These are phyloP conservation scores for Drosophila paramelanica DNA, from an alignment of 2,888 invertebrate genomes.

Conservation along the genomic window DNA sequence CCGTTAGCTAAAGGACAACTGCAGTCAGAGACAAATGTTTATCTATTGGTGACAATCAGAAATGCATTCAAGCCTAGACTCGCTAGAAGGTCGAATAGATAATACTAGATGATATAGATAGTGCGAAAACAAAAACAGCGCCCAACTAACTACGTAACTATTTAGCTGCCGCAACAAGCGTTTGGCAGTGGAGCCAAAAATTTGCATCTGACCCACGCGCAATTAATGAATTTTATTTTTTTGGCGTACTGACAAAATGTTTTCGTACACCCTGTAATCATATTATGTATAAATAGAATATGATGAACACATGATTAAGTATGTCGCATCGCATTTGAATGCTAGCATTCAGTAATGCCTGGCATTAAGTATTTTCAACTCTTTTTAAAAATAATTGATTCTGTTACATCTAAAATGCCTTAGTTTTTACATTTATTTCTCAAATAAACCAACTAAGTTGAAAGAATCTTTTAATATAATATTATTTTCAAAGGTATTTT, in stretches of 20 bases:
- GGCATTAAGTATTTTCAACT: too few relatives aligned
- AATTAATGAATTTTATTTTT: constrained; percentile 62
- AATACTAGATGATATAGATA: not conserved
- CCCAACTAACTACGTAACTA: not conserved
- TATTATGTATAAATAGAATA: not conserved
- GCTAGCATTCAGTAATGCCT: too few relatives aligned
- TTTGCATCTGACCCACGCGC: constrained; percentile 60
- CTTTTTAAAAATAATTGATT: too few relatives aligned
- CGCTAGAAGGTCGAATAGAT: not conserved
- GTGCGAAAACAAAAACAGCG: not conserved
- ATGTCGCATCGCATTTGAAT: too few relatives aligned
- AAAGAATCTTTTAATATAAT: too few relatives aligned
- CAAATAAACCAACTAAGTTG: not conserved
- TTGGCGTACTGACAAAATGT: constrained; percentile 57
- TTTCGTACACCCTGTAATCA: constrained; percentile 22
- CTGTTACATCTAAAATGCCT: not conserved
- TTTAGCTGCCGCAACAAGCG: constrained; percentile 44
- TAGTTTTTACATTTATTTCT: too few relatives aligned
- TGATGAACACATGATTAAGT: not conserved
- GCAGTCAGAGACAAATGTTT: constrained; percentile 26
- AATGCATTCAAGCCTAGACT: constrained; percentile 25
- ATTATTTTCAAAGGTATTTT: not conserved
- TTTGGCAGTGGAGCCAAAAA: constrained; percentile 62
- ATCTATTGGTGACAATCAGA: constrained; percentile 41
- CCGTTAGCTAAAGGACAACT: constrained; percentile 12